These are phyloP conservation scores for Phortica magna DNA, from an alignment of 2,888 invertebrate species.

Conservation along the genomic window DNA sequence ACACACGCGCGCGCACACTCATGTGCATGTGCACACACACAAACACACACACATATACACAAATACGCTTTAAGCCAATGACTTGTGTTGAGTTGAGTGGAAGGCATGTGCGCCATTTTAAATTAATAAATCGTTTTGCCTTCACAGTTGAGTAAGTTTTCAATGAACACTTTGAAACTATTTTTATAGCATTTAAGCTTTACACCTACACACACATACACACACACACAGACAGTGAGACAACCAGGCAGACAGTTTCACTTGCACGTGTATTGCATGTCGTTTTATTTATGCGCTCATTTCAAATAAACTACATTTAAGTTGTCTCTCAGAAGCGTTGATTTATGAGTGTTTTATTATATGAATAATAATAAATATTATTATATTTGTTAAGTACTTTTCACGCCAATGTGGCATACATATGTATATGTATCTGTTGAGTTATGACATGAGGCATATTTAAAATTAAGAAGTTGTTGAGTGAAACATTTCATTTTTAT, in stretches of 20 bases:
- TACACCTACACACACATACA: slow-evolving; percentile 47
- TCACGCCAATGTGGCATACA: neutral
- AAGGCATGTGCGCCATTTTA: slow-evolving; percentile 49
- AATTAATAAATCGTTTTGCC: slow-evolving; percentile 57
- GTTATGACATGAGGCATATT: no score
- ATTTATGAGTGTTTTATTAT: neutral
- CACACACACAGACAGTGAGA: neutral
- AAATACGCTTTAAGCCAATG: neutral
- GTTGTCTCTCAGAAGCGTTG: neutral
- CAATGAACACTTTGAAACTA: slow-evolving; percentile 70
- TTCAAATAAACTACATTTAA: neutral
- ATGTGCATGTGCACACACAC: neutral
- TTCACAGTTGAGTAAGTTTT: slow-evolving; percentile 66
- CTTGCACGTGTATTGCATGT: neutral
- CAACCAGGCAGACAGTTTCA: neutral
- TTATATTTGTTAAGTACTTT: neutral
- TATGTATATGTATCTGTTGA: no score
- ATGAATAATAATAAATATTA: neutral
- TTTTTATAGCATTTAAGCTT: slow-evolving; percentile 60
- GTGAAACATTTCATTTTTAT: no score
- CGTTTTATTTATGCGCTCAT: neutral
- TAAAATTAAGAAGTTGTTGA: no score
- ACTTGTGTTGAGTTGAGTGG: neutral
- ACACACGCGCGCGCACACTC: neutral
- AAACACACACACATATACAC: neutral